Conservation (phyloP, 2,797 vertebrate genomes). For the Danionella dracula region DNA sequence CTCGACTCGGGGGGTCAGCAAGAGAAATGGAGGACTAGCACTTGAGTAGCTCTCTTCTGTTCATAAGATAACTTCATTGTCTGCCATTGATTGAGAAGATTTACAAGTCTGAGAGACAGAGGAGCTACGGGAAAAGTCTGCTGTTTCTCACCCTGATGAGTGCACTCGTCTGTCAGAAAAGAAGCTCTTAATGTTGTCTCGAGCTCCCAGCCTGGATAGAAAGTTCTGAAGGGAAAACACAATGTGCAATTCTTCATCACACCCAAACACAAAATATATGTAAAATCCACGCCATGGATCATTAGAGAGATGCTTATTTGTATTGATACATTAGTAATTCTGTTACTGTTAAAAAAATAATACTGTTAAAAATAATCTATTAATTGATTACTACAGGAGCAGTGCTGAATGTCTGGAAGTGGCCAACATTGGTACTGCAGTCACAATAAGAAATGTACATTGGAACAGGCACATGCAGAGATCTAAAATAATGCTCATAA, state of each 20-base stretch:
- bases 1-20: not conserved
- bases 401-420: no score
- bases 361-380: no score
- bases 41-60: not conserved
- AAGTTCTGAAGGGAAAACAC: constrained; percentile 65
- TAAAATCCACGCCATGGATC: no score
- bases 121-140: not conserved
- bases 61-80: constrained; percentile 28
- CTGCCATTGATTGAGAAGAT: constrained; percentile 24
- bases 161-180: constrained; percentile 69
- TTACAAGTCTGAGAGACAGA: constrained; percentile 23
- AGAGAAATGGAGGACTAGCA: not conserved
- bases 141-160: constrained; percentile 51
- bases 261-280: no score
- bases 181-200: constrained; percentile 74
- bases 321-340: no score
- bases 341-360: no score
- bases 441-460: no score
- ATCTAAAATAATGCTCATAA: no score
- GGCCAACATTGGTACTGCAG: no score
- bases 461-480: no score
- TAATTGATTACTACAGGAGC: no score
- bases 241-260: not conserved
- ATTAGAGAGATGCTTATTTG: no score
- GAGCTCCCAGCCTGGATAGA: constrained; percentile 72